Base-by-base conservation (phyloP, 2,113 vertebrate genomes). In the Alces alces region DNA sequence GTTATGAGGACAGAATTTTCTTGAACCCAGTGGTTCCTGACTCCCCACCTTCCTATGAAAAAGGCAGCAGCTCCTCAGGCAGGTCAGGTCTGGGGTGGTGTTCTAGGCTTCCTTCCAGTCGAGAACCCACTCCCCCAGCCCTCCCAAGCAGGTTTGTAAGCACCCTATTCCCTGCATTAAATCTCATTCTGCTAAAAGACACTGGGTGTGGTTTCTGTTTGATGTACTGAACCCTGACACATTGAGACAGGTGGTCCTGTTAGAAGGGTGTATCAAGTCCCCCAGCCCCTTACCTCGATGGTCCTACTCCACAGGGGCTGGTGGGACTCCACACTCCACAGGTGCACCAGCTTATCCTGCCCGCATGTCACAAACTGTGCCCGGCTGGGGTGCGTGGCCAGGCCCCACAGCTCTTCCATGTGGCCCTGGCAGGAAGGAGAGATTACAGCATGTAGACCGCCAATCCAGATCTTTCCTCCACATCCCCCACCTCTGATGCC, bases 401-500 rank as follows among this genome's bases (percentile, higher is more conserved):
- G 98, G 39, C 99, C 99, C 99, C 99, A 99, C 86, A 99, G 99
- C 97, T 99, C 99, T 92, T 99, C 99, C 0, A 99, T 99, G 95
- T 99, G 99, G 89, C 99, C 99, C 99, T 99, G 16, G 84, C 0
- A 0, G 16, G 60, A 39, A 80, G 10, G 58, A 25, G 33, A 79
- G 60, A n/a, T 0, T 0, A 12, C 19, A n/a, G 64, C 13, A 45
- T 47, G 55, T 30, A 89, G 7, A 79, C 19, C 7, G 14, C 8
- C 25, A 9, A 30, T 60, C 33, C 14, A 11, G 39, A 10, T 7
- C 39, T 86, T n/a, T 7, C 16, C 27, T 55, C 80, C 2, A 1
- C 21, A 55, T 15, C 52, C 52, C 50, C 52, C 52, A 55, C 52
- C 12, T 52, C 76, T 58, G 47, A 50, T 50, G 13, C 43, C 30